phyloP scores from a whole-genome alignment of 2,888 invertebrate genomes.

The Apamea epomidion region DNA sequence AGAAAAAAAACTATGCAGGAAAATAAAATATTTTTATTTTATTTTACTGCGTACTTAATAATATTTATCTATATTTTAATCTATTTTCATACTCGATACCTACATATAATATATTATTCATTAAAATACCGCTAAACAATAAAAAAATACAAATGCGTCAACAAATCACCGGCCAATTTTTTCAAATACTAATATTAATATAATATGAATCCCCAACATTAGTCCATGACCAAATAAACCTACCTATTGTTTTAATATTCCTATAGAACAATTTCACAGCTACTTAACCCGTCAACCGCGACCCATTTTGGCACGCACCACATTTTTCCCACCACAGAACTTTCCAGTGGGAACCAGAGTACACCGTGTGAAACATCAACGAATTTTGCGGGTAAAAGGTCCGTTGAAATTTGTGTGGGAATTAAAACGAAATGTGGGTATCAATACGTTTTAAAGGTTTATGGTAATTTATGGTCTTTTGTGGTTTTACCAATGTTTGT shows the following conservation, averaged over 20 bases:
- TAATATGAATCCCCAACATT: neutral
- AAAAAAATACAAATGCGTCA: neutral
- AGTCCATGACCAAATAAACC: neutral
- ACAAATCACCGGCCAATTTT: neutral
- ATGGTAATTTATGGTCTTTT: constrained; percentile 52
- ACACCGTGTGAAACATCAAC: constrained; percentile 56
- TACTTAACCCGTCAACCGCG: constrained; percentile 58
- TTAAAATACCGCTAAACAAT: neutral
- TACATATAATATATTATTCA: neutral
- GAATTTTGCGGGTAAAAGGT: constrained; percentile 54
- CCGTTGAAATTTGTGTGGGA: constrained; percentile 57
- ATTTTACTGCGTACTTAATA: neutral
- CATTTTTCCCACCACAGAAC: constrained; percentile 57
- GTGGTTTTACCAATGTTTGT: constrained; percentile 36
- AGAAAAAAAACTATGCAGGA: too few relatives aligned
- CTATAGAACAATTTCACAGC: constrained; percentile 44
- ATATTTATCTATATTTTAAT: neutral
- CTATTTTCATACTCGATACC: neutral
- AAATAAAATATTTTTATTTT: too few relatives aligned
- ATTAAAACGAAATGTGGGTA: constrained; percentile 39
- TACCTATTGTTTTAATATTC: constrained; percentile 15
- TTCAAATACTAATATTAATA: too few relatives aligned
- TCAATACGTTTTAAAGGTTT: constrained; percentile 44
- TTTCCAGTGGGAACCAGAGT: constrained; percentile 56
- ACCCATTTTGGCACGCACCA: constrained; percentile 56